Base-by-base conservation (phyloP, 2,888 invertebrate species). In the Pemphredon lugubris region DNA sequence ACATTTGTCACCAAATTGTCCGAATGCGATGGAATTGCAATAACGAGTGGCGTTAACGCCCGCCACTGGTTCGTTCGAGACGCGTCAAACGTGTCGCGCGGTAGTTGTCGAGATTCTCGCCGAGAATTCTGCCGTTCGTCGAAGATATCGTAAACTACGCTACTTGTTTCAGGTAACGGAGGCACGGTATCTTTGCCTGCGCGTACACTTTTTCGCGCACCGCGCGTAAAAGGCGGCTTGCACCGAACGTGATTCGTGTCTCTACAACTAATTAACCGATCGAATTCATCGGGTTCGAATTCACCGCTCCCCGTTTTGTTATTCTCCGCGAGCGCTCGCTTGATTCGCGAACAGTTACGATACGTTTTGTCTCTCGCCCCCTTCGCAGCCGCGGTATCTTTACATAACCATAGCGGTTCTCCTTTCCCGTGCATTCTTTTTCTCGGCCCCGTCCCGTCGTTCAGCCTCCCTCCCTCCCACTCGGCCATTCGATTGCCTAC, bases 341-440 rank as follows among this genome's bases (percentile, higher is more conserved):
- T 30, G 6, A 30, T 9, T 9, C 30, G 30, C 30, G 30, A 30
- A 6, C 6, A 30, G 9, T 30, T 30, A 30, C 30, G n/a, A 37
- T 9, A 37, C 9, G 9, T n/a, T 37, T 7, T 37, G 3, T n/a
- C 20, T 32, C 26, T 34, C 9, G 39, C 37, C 39, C 30, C 40
- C 30, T n/a, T 9, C n/a, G n/a, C n/a, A n/a, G 14, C 30, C 48
- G 48, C 16, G n/a, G 32, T n/a, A n/a, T 18, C 26, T 9, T 71
- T 71, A 50, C 55, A 40, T 51, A 70, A 65, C 0, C n/a, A 9
- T n/a, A 11, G 34, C n/a, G 34, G 34, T 34, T 34, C n/a, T 34
- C 34, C 34, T 9, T n/a, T 9, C 9, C n/a, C n/a, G 34, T 4
- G 9, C 3, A 6, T 30, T 30, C 30, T 30, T n/a, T n/a, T n/a